Evolutionary conservation across 2,888 invertebrate genomes (phyloP).

Genomic region (Diogma glabrata): DNA sequence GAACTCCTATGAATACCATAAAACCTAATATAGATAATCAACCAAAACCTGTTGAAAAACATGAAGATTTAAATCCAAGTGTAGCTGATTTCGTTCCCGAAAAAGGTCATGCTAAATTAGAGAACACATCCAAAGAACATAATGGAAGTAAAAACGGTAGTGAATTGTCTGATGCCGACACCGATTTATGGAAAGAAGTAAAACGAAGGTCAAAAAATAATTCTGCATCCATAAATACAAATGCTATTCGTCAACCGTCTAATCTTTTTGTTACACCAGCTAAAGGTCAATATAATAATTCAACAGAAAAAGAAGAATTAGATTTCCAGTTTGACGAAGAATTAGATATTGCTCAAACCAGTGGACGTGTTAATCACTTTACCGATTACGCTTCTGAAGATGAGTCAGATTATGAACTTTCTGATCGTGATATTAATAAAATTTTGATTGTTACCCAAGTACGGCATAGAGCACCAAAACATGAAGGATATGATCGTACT

Average conservation of each 20-base stretch:
- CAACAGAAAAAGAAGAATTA: conserved; percentile 60
- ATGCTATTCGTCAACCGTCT: conserved; percentile 26
- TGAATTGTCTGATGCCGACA: conserved; percentile 16
- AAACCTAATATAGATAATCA: neutral
- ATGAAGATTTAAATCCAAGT: conserved; percentile 65
- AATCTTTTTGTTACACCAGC: conserved; percentile 28
- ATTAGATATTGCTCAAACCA: conserved; percentile 58
- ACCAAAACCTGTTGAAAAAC: neutral
- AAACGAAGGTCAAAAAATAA: conserved; percentile 46
- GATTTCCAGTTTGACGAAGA: conserved; percentile 98
- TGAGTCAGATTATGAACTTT: conserved; percentile 78
- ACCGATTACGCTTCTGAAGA: conserved; percentile 63
- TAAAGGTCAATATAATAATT: conserved; percentile 9
- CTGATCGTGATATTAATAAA: conserved; percentile 86
- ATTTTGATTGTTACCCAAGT: conserved; percentile 87
- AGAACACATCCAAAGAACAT: conserved; percentile 11
- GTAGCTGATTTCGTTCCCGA: conserved; percentile 77
- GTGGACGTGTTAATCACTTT: conserved; percentile 71
- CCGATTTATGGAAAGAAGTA: conserved; percentile 42
- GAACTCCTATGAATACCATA: neutral
- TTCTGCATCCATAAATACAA: conserved; percentile 7
- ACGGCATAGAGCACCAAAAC: conserved; percentile 51
- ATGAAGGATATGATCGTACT: conserved; percentile 82
- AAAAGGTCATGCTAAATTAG: conserved; percentile 11
- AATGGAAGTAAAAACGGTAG: conserved; percentile 16